Evolutionary conservation across 2,113 vertebrate genomes (phyloP), one percentile per base, ranked within the genome.

Genomic region (Melanocharis versteri): DNA sequence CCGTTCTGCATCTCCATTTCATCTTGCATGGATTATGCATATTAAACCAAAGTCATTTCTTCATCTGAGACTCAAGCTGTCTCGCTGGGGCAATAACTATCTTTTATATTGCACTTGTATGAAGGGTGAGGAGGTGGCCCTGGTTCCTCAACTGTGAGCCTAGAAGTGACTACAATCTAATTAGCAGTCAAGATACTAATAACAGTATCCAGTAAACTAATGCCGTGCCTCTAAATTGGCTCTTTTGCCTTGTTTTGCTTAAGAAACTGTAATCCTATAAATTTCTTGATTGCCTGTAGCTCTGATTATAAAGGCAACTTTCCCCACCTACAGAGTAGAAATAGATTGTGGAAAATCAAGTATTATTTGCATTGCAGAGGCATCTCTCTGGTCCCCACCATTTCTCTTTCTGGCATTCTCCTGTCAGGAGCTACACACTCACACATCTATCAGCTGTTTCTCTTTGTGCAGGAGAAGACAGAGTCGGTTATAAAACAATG

Each of bases 221-320:
- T 30, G 47, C 72, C 39, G 57, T 84, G 80, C 11, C 11, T 83
- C 90, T 75, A 78, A 80, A 88, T 77, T 86, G 54, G 20, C 78
- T 89, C 72, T 81, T 90, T 90, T 79, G 40, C 69, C 35, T 54
- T 89, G 44, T 61, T 93, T 89, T 81, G 44, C 69, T 90, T 84
- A 87, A 93, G 69, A 89, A 95, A 87, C 37, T 16, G 18, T 95
- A 94, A 93, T 89, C 76, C 40, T 81, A 93, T 68, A 84, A 90
- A 88, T 79, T 40, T 68, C 79, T 81, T 2, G 9, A 81, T 57
- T 92, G 72, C 64, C 51, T 7, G 4, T 78, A 83, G 79, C 79
- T 93, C 64, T 92, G 68, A 88, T 78, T 90, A 91, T 77, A 85
- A 95, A 87, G 93, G 10, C 51, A 72, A 53, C 60, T 78, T 90